These are phyloP conservation scores for Pyrocoelia pectoralis DNA, from an alignment of 2,888 invertebrate species.

Conservation along the genomic window DNA sequence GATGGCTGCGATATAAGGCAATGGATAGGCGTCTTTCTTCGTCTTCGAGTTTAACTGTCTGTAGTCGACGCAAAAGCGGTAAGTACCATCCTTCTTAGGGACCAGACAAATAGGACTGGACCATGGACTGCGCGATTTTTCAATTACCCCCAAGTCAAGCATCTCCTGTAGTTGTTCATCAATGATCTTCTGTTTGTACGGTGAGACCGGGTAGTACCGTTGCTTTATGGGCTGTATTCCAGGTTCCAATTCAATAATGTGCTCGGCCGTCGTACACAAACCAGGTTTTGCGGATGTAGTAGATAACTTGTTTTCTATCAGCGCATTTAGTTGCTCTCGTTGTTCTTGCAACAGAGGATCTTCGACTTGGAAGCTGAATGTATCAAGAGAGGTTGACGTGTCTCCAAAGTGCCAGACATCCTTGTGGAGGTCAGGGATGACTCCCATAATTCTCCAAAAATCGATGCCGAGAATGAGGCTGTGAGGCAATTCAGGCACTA, in stretches of 20 bases:
- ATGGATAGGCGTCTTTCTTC: slow-evolving; percentile 33
- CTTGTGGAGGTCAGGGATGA: not conserved
- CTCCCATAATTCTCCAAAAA: not conserved
- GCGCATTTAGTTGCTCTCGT: not conserved
- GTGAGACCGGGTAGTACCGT: not conserved
- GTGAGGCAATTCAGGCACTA: not conserved
- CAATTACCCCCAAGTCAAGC: not conserved
- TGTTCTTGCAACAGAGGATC: not conserved
- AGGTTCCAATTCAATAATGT: not conserved
- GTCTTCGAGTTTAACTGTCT: slow-evolving; percentile 40
- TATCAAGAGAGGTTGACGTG: not conserved
- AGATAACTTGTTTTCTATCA: not conserved
- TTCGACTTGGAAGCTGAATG: too few species aligned
- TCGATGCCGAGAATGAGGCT: not conserved
- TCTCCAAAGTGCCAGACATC: not conserved
- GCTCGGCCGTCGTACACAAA: not conserved
- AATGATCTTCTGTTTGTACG: not conserved
- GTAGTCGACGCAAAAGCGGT: slow-evolving; percentile 44
- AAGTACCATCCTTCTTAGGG: slow-evolving; percentile 46
- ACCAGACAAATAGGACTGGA: slow-evolving; percentile 38
- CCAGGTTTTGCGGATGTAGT: not conserved
- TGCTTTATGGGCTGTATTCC: not conserved
- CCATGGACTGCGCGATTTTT: not conserved
- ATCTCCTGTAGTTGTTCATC: not conserved
- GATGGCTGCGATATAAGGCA: slow-evolving; percentile 45